Base-by-base conservation (phyloP, 2,888 invertebrate genomes). In the Cephalotes varians region DNA sequence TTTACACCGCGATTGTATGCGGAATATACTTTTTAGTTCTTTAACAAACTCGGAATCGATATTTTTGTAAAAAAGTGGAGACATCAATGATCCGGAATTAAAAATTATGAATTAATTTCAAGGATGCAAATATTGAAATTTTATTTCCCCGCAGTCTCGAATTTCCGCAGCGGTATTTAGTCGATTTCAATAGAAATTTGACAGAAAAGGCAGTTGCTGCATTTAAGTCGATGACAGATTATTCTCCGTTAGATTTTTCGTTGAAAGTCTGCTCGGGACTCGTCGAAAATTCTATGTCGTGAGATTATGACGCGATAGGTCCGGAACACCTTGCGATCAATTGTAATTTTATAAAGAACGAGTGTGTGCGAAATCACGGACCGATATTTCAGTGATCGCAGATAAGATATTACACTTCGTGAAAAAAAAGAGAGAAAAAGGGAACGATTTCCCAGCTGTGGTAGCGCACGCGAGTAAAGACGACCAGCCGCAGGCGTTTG, bases 381-480 rank as follows among this genome's bases (percentile, higher is more conserved):
- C n/a, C 31, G 15, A 54, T 54, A 54, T 54, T 69, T 31, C 37
- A n/a, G 10, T 15, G 67, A 0, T 6, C 18, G 54, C 10, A 31
- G 31, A 54, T 54, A 77, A 77, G 40, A 18, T 12, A 25, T 62
- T 54, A 28, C 37, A n/a, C 37, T 37, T 25, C 5, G 34, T 31
- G 25, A 60, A 44, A 15, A 64, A 56, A 65, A 28, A 18, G 7
- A 40, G 15, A 44, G 21, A 21, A n/a, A n/a, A 62, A 44, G 51
- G 31, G 25, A 40, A 34, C 12, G 9, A 49, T 80, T 79, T 71
- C 37, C 71, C 69, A 83, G 81, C 54, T 73, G 93, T 95, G 93
- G 94, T 96, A 51, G 74, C 51, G 37, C 81, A 86, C 83, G 83
- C 85, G 79, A 81, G 31, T 40, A 82, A 84, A 72, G 84, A 73